These are phyloP conservation scores for Melospiza georgiana DNA, from an alignment of 2,113 vertebrate genomes.

Conservation along the genomic window DNA sequence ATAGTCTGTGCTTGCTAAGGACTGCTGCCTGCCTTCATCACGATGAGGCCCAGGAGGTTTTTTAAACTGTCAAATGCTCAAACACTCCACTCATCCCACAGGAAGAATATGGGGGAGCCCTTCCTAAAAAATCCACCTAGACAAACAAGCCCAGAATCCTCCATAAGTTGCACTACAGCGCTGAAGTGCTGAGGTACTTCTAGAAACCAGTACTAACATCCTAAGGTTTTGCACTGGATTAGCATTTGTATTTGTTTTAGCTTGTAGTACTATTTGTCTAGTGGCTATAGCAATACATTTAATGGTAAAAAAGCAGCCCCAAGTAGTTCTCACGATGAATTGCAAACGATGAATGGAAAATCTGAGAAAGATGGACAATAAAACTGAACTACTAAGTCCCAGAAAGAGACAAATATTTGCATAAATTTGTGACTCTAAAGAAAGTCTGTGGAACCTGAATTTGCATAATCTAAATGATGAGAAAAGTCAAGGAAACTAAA, in stretches of 20 bases:
- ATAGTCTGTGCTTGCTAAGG: not conserved
- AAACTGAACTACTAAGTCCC: not conserved
- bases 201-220: not conserved
- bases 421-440: constrained; percentile 41
- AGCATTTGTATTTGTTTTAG: not conserved
- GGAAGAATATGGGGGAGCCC: not conserved
- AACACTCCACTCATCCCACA: not conserved
- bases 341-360: constrained; percentile 33
- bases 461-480: constrained; percentile 66
- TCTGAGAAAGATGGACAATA: constrained; percentile 20
- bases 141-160: not conserved
- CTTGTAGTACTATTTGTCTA: not conserved
- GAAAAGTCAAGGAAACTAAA: constrained; percentile 53
- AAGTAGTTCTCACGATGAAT: constrained; percentile 20
- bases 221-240: not conserved
- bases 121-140: not conserved
- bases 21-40: not conserved
- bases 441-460: constrained; percentile 37
- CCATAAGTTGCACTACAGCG: not conserved
- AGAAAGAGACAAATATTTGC: constrained; percentile 57
- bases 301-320: not conserved
- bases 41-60: not conserved
- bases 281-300: not conserved
- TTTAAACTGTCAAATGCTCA: not conserved
- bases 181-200: not conserved